Conservation (phyloP, 2,797 vertebrate species). For the Ctenosaura bakeri region DNA sequence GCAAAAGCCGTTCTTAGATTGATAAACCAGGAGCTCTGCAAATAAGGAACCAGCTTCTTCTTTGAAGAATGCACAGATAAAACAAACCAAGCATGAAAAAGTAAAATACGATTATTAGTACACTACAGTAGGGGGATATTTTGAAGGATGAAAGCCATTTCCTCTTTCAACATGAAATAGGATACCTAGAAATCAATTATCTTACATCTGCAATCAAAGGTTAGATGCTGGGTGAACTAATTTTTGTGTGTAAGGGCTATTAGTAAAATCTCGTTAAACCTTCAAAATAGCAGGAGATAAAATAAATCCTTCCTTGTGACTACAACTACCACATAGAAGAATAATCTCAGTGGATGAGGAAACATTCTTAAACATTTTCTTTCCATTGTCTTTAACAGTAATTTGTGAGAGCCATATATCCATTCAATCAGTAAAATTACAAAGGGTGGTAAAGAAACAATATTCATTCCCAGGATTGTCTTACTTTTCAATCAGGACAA, state of each 20-base stretch:
- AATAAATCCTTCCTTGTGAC: not conserved
- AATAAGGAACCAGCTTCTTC: slow-evolving; percentile 29
- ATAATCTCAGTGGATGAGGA: not conserved
- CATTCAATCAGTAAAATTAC: not conserved
- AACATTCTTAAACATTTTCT: slow-evolving; percentile 9
- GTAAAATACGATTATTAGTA: slow-evolving; percentile 45
- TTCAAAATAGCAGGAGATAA: slow-evolving; percentile 30
- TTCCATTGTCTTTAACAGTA: slow-evolving; percentile 10
- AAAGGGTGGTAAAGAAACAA: not conserved
- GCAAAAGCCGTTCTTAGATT: slow-evolving; percentile 3
- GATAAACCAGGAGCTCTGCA: slow-evolving; percentile 16
- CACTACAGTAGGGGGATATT: slow-evolving; percentile 17
- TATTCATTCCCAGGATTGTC: not conserved
- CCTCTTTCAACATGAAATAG: slow-evolving; percentile 17
- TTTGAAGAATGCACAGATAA: slow-evolving; percentile 37
- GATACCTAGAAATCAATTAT: slow-evolving; percentile 27
- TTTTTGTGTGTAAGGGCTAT: slow-evolving; percentile 27
- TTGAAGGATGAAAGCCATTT: slow-evolving; percentile 36
- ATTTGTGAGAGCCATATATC: not conserved
- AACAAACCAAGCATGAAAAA: slow-evolving; percentile 25
- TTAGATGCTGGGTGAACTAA: slow-evolving; percentile 34
- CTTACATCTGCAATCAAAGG: slow-evolving; percentile 34
- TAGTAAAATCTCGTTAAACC: slow-evolving; percentile 17
- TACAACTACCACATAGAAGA: slow-evolving; percentile 17
- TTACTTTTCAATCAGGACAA: not conserved